phyloP scores from a whole-genome alignment of 2,888 invertebrate genomes.

The Tenthredo distinguenda region DNA sequence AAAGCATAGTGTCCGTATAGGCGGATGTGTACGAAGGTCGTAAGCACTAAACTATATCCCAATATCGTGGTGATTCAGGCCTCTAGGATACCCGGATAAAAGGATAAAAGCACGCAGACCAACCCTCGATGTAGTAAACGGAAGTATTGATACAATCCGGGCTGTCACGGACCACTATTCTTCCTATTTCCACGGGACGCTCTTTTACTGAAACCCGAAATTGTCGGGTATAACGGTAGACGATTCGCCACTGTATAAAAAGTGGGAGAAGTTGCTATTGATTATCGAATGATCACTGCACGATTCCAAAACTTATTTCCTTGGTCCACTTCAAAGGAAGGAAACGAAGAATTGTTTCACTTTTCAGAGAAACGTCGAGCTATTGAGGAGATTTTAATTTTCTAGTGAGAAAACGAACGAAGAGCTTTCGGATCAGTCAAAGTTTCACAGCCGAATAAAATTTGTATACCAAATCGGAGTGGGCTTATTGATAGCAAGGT shows the following conservation, averaged over 20 bases:
- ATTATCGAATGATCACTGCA: neutral
- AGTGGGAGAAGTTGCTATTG: neutral
- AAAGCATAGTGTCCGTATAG: neutral
- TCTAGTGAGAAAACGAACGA: neutral
- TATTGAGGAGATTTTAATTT: neutral
- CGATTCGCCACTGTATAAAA: neutral
- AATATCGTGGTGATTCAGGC: slow-evolving; percentile 22
- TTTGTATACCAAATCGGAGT: neutral
- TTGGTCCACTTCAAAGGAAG: neutral
- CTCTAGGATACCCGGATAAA: slow-evolving; percentile 29
- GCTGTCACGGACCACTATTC: slow-evolving; percentile 41
- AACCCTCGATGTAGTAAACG: slow-evolving; percentile 24
- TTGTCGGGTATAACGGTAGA: neutral
- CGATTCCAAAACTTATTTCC: neutral
- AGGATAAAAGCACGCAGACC: slow-evolving; percentile 27
- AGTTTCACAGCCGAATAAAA: neutral
- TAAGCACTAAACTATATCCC: slow-evolving; percentile 39
- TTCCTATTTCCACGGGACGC: neutral
- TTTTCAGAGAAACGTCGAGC: neutral
- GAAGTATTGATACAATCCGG: slow-evolving; percentile 36
- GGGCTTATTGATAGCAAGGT: neutral
- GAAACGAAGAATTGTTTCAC: neutral
- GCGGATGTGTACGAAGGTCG: slow-evolving; percentile 34
- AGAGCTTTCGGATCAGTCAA: neutral
- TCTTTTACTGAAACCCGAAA: neutral